These are phyloP conservation scores for Caenorhabditis macrosperma DNA, from an alignment of 2,888 invertebrate genomes.

Conservation along the genomic window DNA sequence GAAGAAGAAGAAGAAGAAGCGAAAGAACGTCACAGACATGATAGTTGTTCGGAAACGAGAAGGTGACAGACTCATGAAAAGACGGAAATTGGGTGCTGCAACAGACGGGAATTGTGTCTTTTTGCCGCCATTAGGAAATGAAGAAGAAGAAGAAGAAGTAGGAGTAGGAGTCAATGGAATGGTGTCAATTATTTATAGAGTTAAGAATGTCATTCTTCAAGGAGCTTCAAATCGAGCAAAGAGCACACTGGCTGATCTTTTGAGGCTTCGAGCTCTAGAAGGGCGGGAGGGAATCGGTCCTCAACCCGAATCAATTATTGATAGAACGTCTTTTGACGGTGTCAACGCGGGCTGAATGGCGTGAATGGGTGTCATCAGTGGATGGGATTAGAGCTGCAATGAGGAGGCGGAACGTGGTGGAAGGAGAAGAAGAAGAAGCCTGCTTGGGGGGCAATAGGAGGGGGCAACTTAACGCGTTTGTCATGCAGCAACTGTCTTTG, in stretches of 20 bases:
- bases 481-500: too few relatives aligned
- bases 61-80: too few relatives aligned
- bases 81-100: too few relatives aligned
- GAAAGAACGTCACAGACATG: not conserved
- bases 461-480: not conserved
- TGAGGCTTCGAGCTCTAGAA: not conserved
- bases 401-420: not conserved
- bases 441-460: not conserved
- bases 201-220: not conserved
- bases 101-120: too few relatives aligned
- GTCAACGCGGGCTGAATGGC: not conserved
- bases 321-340: conserved; percentile 5
- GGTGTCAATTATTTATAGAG: conserved; percentile 10
- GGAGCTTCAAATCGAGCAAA: not conserved
- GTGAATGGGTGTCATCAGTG: conserved; percentile 1
- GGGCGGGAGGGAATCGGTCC: not conserved
- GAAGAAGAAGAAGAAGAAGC: too few relatives aligned
- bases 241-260: not conserved
- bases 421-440: not conserved
- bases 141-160: not conserved
- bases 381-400: not conserved
- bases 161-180: not conserved
- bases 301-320: conserved; percentile 6
- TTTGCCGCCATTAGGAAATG: not conserved
- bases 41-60: too few relatives aligned